Evolutionary conservation across 2,797 vertebrate genomes (phyloP).

Genomic region (Aulostomus chinensis): DNA sequence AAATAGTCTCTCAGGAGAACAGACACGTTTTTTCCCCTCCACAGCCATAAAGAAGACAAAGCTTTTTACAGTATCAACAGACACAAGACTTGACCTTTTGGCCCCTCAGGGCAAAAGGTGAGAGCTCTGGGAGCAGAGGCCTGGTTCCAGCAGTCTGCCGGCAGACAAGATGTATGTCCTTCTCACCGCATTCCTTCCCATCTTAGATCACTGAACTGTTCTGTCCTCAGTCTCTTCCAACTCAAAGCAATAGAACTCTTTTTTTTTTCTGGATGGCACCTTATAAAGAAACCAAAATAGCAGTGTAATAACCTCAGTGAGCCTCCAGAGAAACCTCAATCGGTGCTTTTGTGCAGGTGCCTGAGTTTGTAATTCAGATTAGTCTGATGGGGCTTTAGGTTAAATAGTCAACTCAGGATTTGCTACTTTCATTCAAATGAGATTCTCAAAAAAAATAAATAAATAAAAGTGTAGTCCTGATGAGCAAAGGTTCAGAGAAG

Average conservation of each 20-base stretch:
- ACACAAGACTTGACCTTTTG: conserved; percentile 57
- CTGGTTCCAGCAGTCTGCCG: conserved; percentile 74
- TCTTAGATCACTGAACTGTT: conserved; percentile 70
- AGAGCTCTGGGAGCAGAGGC: conserved; percentile 62
- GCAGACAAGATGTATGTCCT: conserved; percentile 65
- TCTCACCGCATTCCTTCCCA: conserved; percentile 73
- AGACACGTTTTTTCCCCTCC: conserved; percentile 34
- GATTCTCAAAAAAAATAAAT: conserved; percentile 24
- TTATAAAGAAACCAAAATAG: conserved; percentile 42
- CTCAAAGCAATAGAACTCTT: conserved; percentile 46
- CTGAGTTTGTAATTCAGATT: conserved; percentile 59
- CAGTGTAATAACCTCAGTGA: conserved; percentile 38
- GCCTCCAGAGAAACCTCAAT: conserved; percentile 30
- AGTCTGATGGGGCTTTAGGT: conserved; percentile 51
- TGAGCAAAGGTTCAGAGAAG: conserved; percentile 30
- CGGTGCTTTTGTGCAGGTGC: conserved; percentile 56
- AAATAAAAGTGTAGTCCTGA: conserved; percentile 26
- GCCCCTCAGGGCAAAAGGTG: conserved; percentile 68
- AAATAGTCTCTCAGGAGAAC: too few relatives aligned
- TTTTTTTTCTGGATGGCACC: conserved; percentile 34
- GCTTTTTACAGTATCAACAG: conserved; percentile 78
- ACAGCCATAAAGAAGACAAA: conserved; percentile 66
- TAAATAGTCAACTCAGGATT: conserved; percentile 59
- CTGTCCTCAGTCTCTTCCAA: conserved; percentile 32
- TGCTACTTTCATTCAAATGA: conserved; percentile 51